Base-by-base conservation (phyloP, 2,888 invertebrate genomes). In the Sepioteuthis lessoniana region DNA sequence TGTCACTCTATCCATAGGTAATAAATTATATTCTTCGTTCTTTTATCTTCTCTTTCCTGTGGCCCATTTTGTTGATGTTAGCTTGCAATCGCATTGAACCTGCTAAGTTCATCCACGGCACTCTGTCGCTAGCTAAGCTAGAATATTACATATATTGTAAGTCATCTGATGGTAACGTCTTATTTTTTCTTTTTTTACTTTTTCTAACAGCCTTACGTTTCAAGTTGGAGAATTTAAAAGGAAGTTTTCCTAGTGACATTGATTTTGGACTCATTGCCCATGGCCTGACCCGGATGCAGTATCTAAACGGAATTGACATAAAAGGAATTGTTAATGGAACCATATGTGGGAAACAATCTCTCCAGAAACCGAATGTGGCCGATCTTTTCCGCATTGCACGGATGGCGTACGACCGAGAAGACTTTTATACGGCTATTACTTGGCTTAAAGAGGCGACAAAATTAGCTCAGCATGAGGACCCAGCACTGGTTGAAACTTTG, bases 201-300 rank as follows among this genome's bases (percentile, higher is more conserved):
- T 60, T 60, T 55, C 16, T 21, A 3, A 35, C 38, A 93, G 93
- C 50, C 19, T 60, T 93, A 55, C 93, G 93, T 37, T 37, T 37
- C 50, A 93, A 93, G 35, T 19, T 93, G 38, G 93, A 93, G 13
- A 16, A 93, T 60, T 60, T 93, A n/a, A 50, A 35, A 50, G 55
- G 13, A 21, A 93, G 60, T 60, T 60, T 93, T 35, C 93, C 93
- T 1, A 25, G 31, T 25, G 93, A 93, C 28, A 13, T 7, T 35
- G 93, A 93, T 47, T 93, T 55, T 38, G 38, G 28, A 47, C 10
- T 13, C 19, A 28, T 93, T 35, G n/a, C 93, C 47, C 21, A 16
- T 28, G 93, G 93, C 19, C 16, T 93, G 38, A 50, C 38, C 55
- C n/a, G 93, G 35, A 50, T 93, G 55, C 93, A 93, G 35, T 93